Evolutionary conservation across 2,888 invertebrate genomes (phyloP), one percentile per base, ranked within the genome.

Genomic region (Halictus ligatus): DNA sequence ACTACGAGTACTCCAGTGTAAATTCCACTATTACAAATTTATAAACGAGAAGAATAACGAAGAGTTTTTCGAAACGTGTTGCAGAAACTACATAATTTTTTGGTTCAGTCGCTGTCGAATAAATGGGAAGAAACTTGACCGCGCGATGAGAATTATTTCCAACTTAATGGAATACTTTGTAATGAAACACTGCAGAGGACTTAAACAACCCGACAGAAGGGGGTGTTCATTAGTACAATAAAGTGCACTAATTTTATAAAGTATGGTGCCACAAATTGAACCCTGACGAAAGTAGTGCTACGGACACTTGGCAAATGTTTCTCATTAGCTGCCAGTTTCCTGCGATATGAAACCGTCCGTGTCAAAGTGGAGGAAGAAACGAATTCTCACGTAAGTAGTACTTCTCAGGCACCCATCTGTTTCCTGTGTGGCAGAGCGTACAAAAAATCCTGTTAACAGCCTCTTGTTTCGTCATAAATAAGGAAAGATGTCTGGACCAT

Each of bases 401-500:
- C 29, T 76, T 76, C 46, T 64, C 64, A 6, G 35, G 18, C 64
- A 46, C 29, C 43, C 76, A 76, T 25, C 76, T 76, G 76, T 76
- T 76, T 29, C 76, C 76, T 76, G 76, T 71, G 43, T 71, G 18
- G n/a, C 25, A 18, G 25, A 25, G 71, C 40, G n/a, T 71, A 71
- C 71, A 71, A 71, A 71, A 71, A 71, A 21, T 1, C 21, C 71
- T 71, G 71, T 71, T 71, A 71, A 71, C 71, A 71, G 71, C 40
- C n/a, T 69, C 69, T 69, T 21, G 21, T 69, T 69, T 40, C 69
- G 29, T 43, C 80, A 69, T 80, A 80, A 80, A n/a, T 67, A 29
- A 50, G 71, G 71, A 71, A 71, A 43, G 43, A 71, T 43, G 71
- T 43, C 40, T 43, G 21, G 43, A 13, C 71, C 71, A 71, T 43